Base-by-base conservation (phyloP, 2,888 invertebrate genomes). In the Microchrysa polita region DNA sequence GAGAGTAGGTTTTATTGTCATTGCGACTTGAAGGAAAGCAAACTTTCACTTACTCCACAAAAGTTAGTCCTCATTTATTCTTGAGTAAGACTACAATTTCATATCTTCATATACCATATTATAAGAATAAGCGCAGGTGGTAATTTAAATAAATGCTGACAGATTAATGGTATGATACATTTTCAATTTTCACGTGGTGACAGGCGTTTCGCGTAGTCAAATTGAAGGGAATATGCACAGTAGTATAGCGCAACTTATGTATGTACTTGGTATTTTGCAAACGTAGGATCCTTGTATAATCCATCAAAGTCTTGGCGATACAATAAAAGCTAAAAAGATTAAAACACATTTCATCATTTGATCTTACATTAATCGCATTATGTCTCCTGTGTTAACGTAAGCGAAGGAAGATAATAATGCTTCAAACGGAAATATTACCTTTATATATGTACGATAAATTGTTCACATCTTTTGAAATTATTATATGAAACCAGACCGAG, bases 311-410 rank as follows among this genome's bases (percentile, higher is more conserved):
- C 48, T 48, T n/a, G 5, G 2, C 4, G 16, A 48, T 48, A 48
- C 48, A 48, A 48, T 48, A 48, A 34, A 34, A 48, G 48, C 48
- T 48, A n/a, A 48, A 48, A 48, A 48, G 48, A 4, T 48, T 48
- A n/a, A 12, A 12, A 48, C 16, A 48, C 48, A n/a, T 48, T n/a
- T n/a, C 48, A n/a, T 48, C 48, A n/a, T 48, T 48, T 12, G 12
- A 48, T 2, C 16, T 48, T 48, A 12, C 10, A 12, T 48, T 12
- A 48, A 48, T 48, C 48, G 12, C 48, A 48, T 48, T n/a, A 48
- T 48, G 16, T n/a, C 12, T 48, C 4, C 4, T n/a, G 12, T 48
- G 5, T n/a, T 12, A 42, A 42, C 27, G 48, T 4, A 5, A 48
- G 2, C 2, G 48, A 48, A n/a, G 48, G 48, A 12, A 48, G 27